Evolutionary conservation across 2,113 vertebrate species (phyloP), one percentile per base, ranked within the genome.

Genomic region (Tyrannus savana): DNA sequence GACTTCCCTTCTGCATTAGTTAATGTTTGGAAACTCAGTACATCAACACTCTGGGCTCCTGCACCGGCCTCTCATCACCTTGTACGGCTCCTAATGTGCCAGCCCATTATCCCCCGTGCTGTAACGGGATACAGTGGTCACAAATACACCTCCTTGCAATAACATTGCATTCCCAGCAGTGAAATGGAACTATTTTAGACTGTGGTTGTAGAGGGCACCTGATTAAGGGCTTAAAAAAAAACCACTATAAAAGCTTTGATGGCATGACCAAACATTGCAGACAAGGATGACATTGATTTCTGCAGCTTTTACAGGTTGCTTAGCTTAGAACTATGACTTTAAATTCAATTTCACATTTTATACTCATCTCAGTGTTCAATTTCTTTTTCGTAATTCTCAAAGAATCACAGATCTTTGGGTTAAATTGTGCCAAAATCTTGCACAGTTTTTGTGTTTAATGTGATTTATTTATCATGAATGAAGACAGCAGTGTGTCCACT

Each of bases 401-500:
- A 67, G 22, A 59, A n/a, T 46, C 22, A 15, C 19, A 64, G 10
- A 35, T 1, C 8, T 56, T 50, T 52, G 33, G 15, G 28, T 73
- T 49, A 87, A 21, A 41, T 23, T 52, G 33, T 84, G 15, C 27
- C 16, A 46, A 67, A 90, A 39, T 39, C 30, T 64, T 30, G 24
- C 27, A 2, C 1, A 0, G 13, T 9, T 23, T 56, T 42, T 64
- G 10, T 19, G 8, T 46, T n/a, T 28, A 17, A 3, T 17, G 0
- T 52, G 37, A 66, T 80, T 90, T 67, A 27, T 41, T 41, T 47
- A 14, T 62, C n/a, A 16, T 3, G 49, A 44, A 21, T 5, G 7
- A 6, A 49, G 27, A 47, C 53, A 56, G 31, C 44, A 81, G 17
- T 2, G 5, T 66, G 15, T 52, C 53, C 35, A 7, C n/a, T 56